Evolutionary conservation across 2,797 vertebrate genomes (phyloP).

Genomic region (Micrastur ruficollis): DNA sequence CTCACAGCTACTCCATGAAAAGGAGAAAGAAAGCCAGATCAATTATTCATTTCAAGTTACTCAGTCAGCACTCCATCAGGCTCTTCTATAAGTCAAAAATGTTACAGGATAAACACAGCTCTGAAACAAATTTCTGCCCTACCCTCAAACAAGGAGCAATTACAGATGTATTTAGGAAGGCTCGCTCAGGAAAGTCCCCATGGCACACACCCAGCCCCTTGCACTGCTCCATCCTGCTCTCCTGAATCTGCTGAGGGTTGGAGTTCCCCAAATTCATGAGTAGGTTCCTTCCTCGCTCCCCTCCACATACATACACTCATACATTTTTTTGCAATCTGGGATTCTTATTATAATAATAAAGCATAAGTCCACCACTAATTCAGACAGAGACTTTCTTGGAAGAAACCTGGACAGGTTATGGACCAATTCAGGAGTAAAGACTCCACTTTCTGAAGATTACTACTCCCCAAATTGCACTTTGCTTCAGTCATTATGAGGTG

Average conservation of each 20-base stretch:
- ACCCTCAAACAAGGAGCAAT: neutral
- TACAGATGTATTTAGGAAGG: neutral
- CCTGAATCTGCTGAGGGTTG: neutral
- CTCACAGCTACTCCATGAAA: constrained; percentile 8
- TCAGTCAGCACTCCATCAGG: constrained; percentile 25
- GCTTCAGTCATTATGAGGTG: neutral
- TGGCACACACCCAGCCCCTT: rapidly evolving
- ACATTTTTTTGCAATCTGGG: neutral
- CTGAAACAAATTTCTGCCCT: neutral
- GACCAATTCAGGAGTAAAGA: neutral
- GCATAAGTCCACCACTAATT: neutral
- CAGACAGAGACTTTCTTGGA: neutral
- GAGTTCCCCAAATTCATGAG: neutral
- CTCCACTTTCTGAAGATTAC: neutral
- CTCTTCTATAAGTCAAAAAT: constrained; percentile 21
- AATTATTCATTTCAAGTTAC: constrained; percentile 54
- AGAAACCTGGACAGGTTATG: neutral
- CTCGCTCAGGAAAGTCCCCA: neutral
- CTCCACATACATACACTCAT: neutral
- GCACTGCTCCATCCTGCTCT: neutral
- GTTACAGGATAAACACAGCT: neutral
- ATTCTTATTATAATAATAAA: neutral
- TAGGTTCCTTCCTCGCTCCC: neutral
- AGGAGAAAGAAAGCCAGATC: constrained; percentile 15
- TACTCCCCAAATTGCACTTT: constrained; percentile 1